Percentiles rank a stretch among this genome's conserved stretches.
Conservation (phyloP, 2,113 vertebrate genomes). For the Apteryx owenii region DNA sequence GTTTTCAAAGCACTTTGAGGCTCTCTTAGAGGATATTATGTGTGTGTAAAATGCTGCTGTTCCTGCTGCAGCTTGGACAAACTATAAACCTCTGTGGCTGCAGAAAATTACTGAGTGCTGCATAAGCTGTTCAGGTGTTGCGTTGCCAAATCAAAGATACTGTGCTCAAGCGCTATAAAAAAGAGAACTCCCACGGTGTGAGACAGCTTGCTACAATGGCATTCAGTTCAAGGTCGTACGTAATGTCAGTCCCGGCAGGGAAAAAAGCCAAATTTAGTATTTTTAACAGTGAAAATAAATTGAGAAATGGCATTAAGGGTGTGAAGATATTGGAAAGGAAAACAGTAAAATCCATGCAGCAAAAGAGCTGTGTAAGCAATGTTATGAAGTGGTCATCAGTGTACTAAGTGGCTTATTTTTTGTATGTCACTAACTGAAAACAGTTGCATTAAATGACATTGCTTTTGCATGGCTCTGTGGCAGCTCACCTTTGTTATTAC, state of each 20-base stretch:
- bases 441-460: rapidly evolving
- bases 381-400: background rate
- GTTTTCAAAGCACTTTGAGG: background rate
- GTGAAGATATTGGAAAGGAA: constrained; percentile 8
- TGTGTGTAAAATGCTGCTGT: background rate
- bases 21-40: background rate
- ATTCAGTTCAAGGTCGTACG: constrained; percentile 13
- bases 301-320: background rate
- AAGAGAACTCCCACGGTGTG: background rate
- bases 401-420: background rate
- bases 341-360: background rate
- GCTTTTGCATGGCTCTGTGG: background rate
- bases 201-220: background rate
- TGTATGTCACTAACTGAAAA: background rate
- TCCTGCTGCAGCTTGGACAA: background rate
- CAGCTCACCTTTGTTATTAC: background rate
- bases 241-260: background rate
- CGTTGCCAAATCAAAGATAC: constrained; percentile 1
- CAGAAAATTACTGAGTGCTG: constrained; percentile 26
- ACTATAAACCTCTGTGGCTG: background rate
- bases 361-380: background rate
- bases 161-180: background rate
- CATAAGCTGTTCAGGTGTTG: constrained; percentile 14
- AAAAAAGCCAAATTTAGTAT: constrained; percentile 28
- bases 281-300: constrained; percentile 7